Evolutionary conservation across 2,888 invertebrate species (phyloP).

Genomic region (Lycia hirtaria): DNA sequence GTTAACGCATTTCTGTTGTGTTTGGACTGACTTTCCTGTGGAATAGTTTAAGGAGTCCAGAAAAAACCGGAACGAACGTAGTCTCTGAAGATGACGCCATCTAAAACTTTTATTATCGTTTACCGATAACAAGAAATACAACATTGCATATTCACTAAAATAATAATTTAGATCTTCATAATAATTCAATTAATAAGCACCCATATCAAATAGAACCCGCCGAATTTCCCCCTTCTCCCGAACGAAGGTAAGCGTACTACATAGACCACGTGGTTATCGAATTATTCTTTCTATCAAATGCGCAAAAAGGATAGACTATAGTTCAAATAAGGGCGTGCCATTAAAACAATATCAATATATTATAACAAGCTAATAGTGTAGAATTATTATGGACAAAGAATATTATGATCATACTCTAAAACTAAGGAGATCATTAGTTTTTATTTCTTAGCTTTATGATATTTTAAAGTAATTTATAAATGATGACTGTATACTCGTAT

Average conservation of each 20-base stretch:
- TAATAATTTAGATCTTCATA: too few relatives aligned
- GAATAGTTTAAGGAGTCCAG: too few relatives aligned
- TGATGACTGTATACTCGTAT: not conserved
- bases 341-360: not conserved
- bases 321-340: not conserved
- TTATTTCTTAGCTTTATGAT: too few relatives aligned
- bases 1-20: too few relatives aligned
- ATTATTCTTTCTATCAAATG: constrained; percentile 2
- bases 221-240: constrained; percentile 18
- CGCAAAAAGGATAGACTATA: not conserved
- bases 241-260: constrained; percentile 15
- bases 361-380: not conserved
- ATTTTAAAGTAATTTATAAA: not conserved
- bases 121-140: not conserved
- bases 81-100: too few relatives aligned
- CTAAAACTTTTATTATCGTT: too few relatives aligned
- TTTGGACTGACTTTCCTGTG: too few relatives aligned
- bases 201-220: constrained; percentile 2
- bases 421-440: not conserved
- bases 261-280: constrained; percentile 25
- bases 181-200: constrained; percentile 1
- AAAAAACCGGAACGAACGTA: too few relatives aligned
- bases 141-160: not conserved
- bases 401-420: not conserved
- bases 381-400: not conserved